Evolutionary conservation across 1,140 invertebrate species (phyloP).

Genomic region (Mamestra configurata): DNA sequence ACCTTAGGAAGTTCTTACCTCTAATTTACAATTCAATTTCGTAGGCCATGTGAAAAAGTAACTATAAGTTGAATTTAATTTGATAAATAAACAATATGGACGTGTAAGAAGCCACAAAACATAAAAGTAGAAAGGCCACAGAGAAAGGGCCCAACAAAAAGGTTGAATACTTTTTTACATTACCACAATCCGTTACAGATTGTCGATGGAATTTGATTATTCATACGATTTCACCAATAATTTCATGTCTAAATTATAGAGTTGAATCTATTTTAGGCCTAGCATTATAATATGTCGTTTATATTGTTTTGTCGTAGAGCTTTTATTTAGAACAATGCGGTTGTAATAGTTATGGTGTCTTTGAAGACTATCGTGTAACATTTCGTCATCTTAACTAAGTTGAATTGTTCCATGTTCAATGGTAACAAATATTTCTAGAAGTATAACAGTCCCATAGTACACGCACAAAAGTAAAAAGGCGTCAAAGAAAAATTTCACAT

Average conservation of each 20-base stretch:
- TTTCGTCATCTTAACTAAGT: neutral
- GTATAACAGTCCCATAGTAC: neutral
- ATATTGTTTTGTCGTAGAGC: slow-evolving; percentile 20
- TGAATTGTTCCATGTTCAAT: neutral
- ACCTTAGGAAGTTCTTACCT: neutral
- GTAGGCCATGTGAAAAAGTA: neutral
- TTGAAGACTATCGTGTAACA: neutral
- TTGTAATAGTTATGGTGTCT: neutral
- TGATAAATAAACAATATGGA: slow-evolving; percentile 58
- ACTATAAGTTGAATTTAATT: neutral
- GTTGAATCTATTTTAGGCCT: slow-evolving; percentile 47
- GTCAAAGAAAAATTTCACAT: neutral
- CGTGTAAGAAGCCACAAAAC: slow-evolving; percentile 59
- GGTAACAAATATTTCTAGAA: neutral
- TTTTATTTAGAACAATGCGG: neutral
- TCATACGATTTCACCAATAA: slow-evolving; percentile 75
- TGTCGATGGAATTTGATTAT: slow-evolving; percentile 62
- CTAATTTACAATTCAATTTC: neutral
- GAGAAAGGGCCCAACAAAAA: slow-evolving; percentile 76
- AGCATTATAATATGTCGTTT: slow-evolving; percentile 8
- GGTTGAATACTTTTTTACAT: slow-evolving; percentile 70
- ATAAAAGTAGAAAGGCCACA: slow-evolving; percentile 75
- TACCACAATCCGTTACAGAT: slow-evolving; percentile 72
- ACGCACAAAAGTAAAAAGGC: slow-evolving; percentile 3
- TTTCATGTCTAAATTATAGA: slow-evolving; percentile 63